Base-by-base conservation (phyloP, 2,888 invertebrate genomes). In the Leptinotarsa juncta region DNA sequence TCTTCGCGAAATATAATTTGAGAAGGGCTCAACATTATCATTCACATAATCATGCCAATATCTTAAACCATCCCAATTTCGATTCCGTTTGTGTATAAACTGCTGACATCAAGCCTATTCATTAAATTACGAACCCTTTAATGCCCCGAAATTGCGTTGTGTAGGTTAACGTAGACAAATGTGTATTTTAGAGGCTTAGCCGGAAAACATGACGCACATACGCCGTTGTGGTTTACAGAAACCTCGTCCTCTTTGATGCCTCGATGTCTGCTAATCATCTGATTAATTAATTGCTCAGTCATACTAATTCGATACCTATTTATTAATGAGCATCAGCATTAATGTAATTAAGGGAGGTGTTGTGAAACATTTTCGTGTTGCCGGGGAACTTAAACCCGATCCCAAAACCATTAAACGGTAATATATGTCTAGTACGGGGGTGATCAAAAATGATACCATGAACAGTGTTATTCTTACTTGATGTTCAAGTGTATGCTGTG, bases 241-340 rank as follows among this genome's bases (percentile, higher is more conserved):
- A 80, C 80, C 78, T 76, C 73, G 75, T 71, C 74, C 81, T 81
- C 87, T 87, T 87, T 87, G 87, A 87, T 87, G 87, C 86, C 79
- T 82, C 83, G 84, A 84, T 84, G 86, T 84, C 86, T 85, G 84
- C 85, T 87, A 87, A 88, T 88, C 87, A 87, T 82, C 85, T 88
- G 86, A 87, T 88, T 88, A 87, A 87, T 87, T 88, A 88, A 87
- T 87, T 86, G 87, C 87, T 84, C 85, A 86, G 85, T 86, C 86
- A 84, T 85, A 86, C 84, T 86, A 86, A 87, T 87, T 86, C 85
- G 86, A 84, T 84, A 81, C 83, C 82, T 84, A 83, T 86, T 87
- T 87, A 87, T 87, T 87, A 85, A 87, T 87, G 87, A 87, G 86
- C 86, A 87, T 82, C 86, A 84, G 84, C 86, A 85, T 85, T 87